phyloP scores from a whole-genome alignment of 2,797 vertebrate genomes.

The Poecile montanus region DNA sequence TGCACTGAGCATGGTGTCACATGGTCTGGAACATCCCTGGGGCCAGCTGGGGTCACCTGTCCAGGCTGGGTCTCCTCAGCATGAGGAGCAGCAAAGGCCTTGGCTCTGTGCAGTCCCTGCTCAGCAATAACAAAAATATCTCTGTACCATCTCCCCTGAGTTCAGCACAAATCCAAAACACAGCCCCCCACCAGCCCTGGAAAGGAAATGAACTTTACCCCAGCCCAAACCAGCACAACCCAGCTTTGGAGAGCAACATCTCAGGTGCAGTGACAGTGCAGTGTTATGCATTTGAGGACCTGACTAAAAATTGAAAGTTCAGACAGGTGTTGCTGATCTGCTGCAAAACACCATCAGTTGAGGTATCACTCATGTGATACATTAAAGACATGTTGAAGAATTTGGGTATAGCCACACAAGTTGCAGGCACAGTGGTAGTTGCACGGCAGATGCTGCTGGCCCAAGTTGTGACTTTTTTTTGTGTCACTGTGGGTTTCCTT shows the following conservation, averaged over 20 bases:
- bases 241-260: neutral
- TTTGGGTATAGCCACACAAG: rapidly evolving
- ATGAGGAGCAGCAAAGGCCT: neutral
- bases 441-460: neutral
- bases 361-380: neutral
- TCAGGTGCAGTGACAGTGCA: neutral
- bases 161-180: neutral
- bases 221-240: neutral
- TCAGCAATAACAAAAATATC: neutral
- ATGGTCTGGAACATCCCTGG: neutral
- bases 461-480: rapidly evolving
- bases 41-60: neutral
- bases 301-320: neutral
- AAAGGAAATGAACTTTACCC: neutral
- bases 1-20: too few species aligned
- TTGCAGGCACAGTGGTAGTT: neutral
- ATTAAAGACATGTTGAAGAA: neutral
- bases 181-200: neutral
- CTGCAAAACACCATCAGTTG: rapidly evolving
- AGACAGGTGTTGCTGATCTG: neutral
- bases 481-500: neutral
- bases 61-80: neutral
- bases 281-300: neutral
- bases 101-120: neutral
- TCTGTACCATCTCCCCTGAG: neutral